Evolutionary conservation across 2,888 invertebrate species (phyloP), one percentile per base, ranked within the genome.

Genomic region (Lochmaea crataegi): DNA sequence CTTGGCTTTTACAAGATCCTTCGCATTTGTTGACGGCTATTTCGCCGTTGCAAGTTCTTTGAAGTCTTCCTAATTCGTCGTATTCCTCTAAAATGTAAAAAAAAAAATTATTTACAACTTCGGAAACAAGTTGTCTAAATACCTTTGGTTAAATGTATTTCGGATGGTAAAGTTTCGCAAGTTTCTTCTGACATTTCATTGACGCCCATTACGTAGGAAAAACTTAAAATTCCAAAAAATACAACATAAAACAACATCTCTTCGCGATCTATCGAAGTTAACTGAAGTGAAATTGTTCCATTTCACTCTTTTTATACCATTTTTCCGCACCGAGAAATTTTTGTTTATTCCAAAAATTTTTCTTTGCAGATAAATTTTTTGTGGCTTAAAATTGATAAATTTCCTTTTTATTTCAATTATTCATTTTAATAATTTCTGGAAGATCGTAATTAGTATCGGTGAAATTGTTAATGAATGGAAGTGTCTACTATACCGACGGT

Each of bases 1-100:
- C 96, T 88, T 96, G 96, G 77, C 97, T 97, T 79, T 91, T 93
- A 85, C 97, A 97, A 77, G 94, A 92, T 32, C 97, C 97, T 86
- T 97, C 97, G 84, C 97, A 97, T 88, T 97, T 97, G 84, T 95
- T 96, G 0, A 97, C 96, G 14, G 91, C 92, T 58, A 97, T 91
- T 86, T 96, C 96, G 0, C 95, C 96, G 84, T 94, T 96, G 84
- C 97, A 97, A 14, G 95, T 95, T 83, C 96, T 89, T 81, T 92
- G 90, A 81, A 96, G 88, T 79, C 94, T 89, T n/a, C 96, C 96
- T 81, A 93, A 88, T 78, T 96, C 95, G 82, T 95, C 94, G 83
- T 94, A 96, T 85, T 97, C 96, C 88, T 97, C 97, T 94, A 87
- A 60, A 85, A 32, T 7, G 32, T 32, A 7, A 5, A 32, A 32